A percentile compares a stretch with the other conserved stretches of the same genome.
Evolutionary conservation across 2,888 invertebrate species (phyloP).

Genomic region (Spodoptera littoralis): DNA sequence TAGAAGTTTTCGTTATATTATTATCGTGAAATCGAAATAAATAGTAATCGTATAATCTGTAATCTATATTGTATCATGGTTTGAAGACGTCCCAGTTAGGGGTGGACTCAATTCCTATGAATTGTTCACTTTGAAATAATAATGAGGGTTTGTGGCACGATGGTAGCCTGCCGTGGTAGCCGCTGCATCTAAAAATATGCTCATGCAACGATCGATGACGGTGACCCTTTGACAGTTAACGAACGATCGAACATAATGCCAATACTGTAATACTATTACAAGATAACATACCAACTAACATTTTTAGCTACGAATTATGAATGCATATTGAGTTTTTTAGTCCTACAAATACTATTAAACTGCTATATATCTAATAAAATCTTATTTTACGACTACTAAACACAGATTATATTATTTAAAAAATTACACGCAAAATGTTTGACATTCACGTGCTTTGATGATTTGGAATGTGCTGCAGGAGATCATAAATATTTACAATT

Average conservation of each 20-base stretch:
- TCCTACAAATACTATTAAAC: too few species aligned
- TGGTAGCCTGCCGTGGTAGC: conserved; percentile 11
- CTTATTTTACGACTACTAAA: background rate
- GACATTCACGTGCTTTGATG: conserved; percentile 63
- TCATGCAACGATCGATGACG: conserved; percentile 75
- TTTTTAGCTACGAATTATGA: too few species aligned
- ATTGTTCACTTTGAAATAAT: conserved; percentile 74
- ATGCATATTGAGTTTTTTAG: too few species aligned
- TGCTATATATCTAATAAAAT: too few species aligned
- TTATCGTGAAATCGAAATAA: too few species aligned
- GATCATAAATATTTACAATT: conserved; percentile 71
- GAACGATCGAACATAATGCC: conserved; percentile 59
- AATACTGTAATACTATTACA: conserved; percentile 20
- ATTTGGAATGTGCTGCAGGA: conserved; percentile 87
- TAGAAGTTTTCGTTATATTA: too few species aligned
- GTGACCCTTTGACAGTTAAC: conserved; percentile 63
- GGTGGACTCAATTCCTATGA: conserved; percentile 66
- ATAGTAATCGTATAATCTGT: too few species aligned
- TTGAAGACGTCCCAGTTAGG: conserved; percentile 54
- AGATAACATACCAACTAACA: too few species aligned
- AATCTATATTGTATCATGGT: conserved; percentile 1
- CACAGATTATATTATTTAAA: conserved; percentile 25
- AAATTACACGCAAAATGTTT: conserved; percentile 67
- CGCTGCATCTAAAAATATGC: conserved; percentile 86
- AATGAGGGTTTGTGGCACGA: conserved; percentile 67